Evolutionary conservation across 2,113 vertebrate genomes (phyloP).

Genomic region (Melanostigma gelatinosum): DNA sequence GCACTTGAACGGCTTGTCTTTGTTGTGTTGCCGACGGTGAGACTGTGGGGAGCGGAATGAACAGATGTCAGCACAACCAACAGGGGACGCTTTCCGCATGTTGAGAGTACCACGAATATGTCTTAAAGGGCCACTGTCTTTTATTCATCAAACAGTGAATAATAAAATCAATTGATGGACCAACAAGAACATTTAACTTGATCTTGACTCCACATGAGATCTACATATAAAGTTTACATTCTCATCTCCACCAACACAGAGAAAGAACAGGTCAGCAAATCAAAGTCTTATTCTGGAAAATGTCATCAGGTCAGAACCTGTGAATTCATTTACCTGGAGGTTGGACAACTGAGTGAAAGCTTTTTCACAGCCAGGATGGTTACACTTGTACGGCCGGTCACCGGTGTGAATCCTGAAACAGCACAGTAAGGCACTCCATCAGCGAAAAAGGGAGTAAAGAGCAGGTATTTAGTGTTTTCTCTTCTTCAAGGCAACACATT

Average conservation of each 20-base stretch:
- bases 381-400: slow-evolving; percentile 97
- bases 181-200: background rate
- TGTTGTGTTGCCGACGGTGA: slow-evolving; percentile 98
- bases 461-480: background rate
- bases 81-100: background rate
- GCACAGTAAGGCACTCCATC: background rate
- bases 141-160: background rate
- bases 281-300: background rate
- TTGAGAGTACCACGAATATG: too few species aligned
- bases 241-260: background rate
- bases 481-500: background rate
- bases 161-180: background rate
- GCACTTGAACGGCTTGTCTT: slow-evolving; percentile 99
- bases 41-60: slow-evolving; percentile 82
- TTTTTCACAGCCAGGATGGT: slow-evolving; percentile 96
- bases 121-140: background rate
- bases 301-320: background rate
- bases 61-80: background rate
- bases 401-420: slow-evolving; percentile 95
- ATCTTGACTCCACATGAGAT: background rate
- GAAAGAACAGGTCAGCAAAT: background rate
- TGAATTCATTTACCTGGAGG: slow-evolving; percentile 86
- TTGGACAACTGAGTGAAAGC: slow-evolving; percentile 98
- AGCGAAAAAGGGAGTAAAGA: background rate
- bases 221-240: background rate